These are phyloP conservation scores for Hydractinia symbiolongicarpus DNA, from an alignment of 30 jellyfish, hydroid and myxozoan species.

Conservation along the genomic window DNA sequence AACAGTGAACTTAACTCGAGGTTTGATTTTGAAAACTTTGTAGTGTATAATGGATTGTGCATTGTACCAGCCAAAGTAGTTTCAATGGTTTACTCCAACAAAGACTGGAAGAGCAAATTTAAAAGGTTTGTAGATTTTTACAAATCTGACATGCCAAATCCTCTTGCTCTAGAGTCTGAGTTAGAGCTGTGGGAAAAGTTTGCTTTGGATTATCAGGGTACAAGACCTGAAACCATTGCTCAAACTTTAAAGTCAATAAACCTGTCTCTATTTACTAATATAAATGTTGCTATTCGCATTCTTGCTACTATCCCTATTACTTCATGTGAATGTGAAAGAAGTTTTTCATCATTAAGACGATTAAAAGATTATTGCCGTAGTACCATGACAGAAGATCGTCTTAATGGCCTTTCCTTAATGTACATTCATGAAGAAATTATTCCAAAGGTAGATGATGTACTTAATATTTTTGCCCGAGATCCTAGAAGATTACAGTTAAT, in stretches of 20 bases:
- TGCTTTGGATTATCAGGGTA: background rate
- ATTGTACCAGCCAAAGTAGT: background rate
- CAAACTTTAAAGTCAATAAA: conserved; percentile 22
- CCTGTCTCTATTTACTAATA: conserved; percentile 43
- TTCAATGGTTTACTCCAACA: background rate
- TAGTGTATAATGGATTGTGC: background rate
- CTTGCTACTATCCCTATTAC: conserved; percentile 57
- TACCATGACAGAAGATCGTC: background rate
- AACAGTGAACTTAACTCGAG: background rate
- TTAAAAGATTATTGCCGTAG: conserved; percentile 42
- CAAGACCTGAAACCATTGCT: conserved; percentile 11
- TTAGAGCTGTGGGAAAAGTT: background rate
- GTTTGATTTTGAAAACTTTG: background rate
- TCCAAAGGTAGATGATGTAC: background rate
- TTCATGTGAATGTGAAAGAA: conserved; percentile 57
- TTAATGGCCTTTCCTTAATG: background rate
- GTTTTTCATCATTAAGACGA: conserved; percentile 38
- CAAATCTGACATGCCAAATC: background rate
- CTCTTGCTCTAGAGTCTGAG: background rate
- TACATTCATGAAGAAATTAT: background rate
- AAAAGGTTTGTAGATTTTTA: background rate
- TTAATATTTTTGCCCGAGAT: background rate
- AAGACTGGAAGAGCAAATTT: background rate
- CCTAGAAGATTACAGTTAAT: background rate
- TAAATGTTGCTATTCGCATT: conserved; percentile 34